phyloP scores from a whole-genome alignment of 2,888 invertebrate species.

The Drosophila borborema region DNA sequence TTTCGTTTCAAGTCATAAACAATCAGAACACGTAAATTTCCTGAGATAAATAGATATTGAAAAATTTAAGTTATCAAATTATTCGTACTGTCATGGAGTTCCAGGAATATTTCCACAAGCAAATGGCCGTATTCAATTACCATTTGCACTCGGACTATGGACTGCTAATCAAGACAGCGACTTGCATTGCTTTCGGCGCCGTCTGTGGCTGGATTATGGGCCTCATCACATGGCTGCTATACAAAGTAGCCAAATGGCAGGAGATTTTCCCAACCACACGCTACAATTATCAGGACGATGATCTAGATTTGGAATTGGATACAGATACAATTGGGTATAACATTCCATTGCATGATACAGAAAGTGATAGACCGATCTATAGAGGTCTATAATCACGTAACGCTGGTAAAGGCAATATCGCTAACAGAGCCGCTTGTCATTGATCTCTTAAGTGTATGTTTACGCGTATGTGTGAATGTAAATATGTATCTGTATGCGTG shows the following conservation, averaged over 20 bases:
- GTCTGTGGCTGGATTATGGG: slow-evolving; percentile 65
- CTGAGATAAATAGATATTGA: background rate
- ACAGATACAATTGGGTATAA: slow-evolving; percentile 14
- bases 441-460: slow-evolving; percentile 41
- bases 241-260: slow-evolving; percentile 41
- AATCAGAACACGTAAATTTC: background rate
- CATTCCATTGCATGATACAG: background rate
- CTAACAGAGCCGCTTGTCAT: slow-evolving; percentile 28
- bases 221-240: slow-evolving; percentile 46
- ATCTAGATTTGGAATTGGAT: slow-evolving; percentile 52
- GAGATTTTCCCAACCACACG: slow-evolving; percentile 22
- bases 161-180: slow-evolving; percentile 51
- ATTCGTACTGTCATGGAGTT: slow-evolving; percentile 37
- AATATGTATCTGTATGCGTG: background rate
- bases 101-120: slow-evolving; percentile 47
- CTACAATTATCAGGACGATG: slow-evolving; percentile 27
- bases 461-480: background rate
- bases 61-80: slow-evolving; percentile 13
- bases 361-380: slow-evolving; percentile 8
- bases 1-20: slow-evolving; percentile 1
- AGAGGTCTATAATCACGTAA: background rate
- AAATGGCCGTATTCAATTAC: slow-evolving; percentile 47
- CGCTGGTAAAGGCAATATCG: background rate
- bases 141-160: slow-evolving; percentile 58
- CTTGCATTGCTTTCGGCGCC: slow-evolving; percentile 63